These are phyloP conservation scores for Dryomyza anilis DNA, from an alignment of 2,888 invertebrate genomes.

Conservation along the genomic window DNA sequence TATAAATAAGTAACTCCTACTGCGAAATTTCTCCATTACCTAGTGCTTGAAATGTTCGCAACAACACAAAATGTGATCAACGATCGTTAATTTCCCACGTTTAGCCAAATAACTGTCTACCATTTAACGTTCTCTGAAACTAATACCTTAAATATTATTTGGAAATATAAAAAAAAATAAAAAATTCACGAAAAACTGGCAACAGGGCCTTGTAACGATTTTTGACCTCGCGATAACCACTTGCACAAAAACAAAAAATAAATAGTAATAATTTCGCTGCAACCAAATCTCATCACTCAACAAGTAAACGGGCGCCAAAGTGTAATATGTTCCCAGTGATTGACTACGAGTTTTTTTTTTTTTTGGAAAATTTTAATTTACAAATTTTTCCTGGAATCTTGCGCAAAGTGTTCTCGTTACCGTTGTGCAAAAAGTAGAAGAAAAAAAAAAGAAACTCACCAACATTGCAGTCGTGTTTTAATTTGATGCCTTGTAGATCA, in stretches of 20 bases:
- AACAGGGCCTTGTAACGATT: not conserved
- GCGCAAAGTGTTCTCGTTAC: not conserved
- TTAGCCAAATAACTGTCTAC: not conserved
- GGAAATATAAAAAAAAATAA: not conserved
- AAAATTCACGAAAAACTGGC: not conserved
- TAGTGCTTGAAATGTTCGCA: too few relatives aligned
- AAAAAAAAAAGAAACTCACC: not conserved
- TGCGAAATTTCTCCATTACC: too few relatives aligned
- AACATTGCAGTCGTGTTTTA: not conserved
- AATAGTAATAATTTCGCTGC: not conserved
- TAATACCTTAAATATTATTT: not conserved
- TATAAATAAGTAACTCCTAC: too few relatives aligned
- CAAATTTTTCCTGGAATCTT: constrained; percentile 4
- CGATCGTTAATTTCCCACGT: not conserved
- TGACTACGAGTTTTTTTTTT: not conserved
- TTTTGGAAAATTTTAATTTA: not conserved
- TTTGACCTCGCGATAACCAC: constrained; percentile 3
- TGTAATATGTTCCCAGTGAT: not conserved
- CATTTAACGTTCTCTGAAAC: not conserved
- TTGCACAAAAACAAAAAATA: not conserved
- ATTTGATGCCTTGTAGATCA: constrained; percentile 4
- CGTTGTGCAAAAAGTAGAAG: not conserved
- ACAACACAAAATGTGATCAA: not conserved
- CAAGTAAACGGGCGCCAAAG: constrained; percentile 3
- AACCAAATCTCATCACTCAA: not conserved